A percentile compares a stretch with the other conserved stretches of the same genome.
Evolutionary conservation across 2,888 invertebrate genomes (phyloP).

Genomic region (Agriopis marginaria): DNA sequence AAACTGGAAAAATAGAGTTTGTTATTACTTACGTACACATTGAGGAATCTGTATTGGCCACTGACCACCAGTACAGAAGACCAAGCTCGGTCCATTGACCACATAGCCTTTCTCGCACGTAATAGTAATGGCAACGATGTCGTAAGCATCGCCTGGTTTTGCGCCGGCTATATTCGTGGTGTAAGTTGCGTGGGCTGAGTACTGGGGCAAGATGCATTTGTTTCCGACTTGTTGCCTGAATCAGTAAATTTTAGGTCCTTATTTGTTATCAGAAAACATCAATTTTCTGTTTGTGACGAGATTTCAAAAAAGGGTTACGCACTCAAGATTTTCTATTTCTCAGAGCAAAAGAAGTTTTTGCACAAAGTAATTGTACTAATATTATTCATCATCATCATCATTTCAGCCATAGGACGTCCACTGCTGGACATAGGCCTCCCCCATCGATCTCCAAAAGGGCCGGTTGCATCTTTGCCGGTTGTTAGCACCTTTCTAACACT

Average conservation of each 20-base stretch:
- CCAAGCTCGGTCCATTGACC: slow-evolving; percentile 4
- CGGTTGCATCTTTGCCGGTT: no score
- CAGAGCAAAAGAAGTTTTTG: no score
- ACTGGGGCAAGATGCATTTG: slow-evolving; percentile 1
- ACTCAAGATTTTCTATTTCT: no score
- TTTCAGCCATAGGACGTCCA: no score
- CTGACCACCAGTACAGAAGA: not conserved
- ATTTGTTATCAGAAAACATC: not conserved
- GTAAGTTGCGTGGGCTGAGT: slow-evolving; percentile 5
- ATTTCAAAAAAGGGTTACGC: not conserved
- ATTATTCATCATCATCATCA: no score
- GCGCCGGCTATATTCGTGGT: not conserved
- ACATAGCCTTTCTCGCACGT: not conserved
- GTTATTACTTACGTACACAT: slow-evolving; percentile 43
- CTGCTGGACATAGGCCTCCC: no score
- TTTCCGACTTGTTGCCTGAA: not conserved
- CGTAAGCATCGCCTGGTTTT: slow-evolving; percentile 9
- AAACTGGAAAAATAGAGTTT: not conserved
- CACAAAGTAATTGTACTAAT: no score
- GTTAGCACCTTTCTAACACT: no score
- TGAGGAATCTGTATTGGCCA: slow-evolving; percentile 8
- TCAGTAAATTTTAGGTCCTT: not conserved
- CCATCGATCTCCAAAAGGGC: no score
- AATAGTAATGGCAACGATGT: slow-evolving; percentile 1
- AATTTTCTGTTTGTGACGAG: not conserved